phyloP scores from a whole-genome alignment of 2,797 vertebrate species.

The Gorsachius magnificus region DNA sequence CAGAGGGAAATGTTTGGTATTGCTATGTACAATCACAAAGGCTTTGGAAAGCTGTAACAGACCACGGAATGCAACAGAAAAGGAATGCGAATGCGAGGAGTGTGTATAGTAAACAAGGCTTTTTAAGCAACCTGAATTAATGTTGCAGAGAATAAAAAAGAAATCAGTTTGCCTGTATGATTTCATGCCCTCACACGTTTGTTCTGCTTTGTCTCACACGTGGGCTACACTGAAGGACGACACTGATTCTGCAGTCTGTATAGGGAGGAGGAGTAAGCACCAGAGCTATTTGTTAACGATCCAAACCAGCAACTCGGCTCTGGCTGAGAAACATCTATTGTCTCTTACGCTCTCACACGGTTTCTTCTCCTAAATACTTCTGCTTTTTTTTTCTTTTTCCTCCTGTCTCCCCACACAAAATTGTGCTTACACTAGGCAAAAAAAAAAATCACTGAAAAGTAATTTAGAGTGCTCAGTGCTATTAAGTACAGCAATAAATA shows the following conservation, averaged over 20 bases:
- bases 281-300: neutral
- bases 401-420: neutral
- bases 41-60: neutral
- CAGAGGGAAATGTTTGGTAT: neutral
- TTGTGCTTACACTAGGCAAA: neutral
- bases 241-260: neutral
- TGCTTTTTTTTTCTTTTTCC: neutral
- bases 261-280: neutral
- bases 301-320: constrained; percentile 1
- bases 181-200: constrained; percentile 8
- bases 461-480: neutral
- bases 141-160: neutral
- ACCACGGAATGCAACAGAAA: neutral
- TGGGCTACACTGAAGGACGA: neutral
- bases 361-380: neutral
- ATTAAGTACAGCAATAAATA: neutral
- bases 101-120: neutral
- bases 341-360: neutral
- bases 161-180: neutral
- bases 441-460: neutral
- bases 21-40: neutral
- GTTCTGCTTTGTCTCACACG: constrained; percentile 1
- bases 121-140: neutral
- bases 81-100: neutral
- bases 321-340: constrained; percentile 27